Conservation (phyloP, 2,888 invertebrate species). For the Tipula helvola region DNA sequence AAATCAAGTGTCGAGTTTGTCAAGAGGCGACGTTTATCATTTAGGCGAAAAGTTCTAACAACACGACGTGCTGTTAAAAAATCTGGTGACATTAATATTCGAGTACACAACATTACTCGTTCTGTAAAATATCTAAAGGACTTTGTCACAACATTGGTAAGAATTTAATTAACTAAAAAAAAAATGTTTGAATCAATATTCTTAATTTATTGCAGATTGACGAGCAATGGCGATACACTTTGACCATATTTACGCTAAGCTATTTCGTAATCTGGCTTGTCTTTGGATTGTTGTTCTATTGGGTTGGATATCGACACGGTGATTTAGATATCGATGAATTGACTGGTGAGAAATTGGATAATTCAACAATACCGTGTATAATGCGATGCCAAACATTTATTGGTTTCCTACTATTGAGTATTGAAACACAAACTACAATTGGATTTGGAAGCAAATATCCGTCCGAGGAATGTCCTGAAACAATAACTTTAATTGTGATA, state of each 20-base stretch:
- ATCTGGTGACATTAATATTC: conserved; percentile 14
- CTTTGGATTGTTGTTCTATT: conserved; percentile 41
- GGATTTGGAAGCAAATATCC: conserved; percentile 79
- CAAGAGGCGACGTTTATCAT: neutral
- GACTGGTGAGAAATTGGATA: conserved; percentile 37
- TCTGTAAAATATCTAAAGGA: conserved; percentile 60
- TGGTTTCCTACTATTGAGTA: conserved; percentile 80
- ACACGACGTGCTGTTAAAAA: conserved; percentile 13
- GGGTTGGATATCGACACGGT: conserved; percentile 40
- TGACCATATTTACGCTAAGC: conserved; percentile 65
- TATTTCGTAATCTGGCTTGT: conserved; percentile 65
- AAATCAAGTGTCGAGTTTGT: neutral
- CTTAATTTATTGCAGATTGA: conserved; percentile 26
- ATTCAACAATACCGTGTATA: conserved; percentile 68
- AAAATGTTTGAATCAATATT: too few species aligned
- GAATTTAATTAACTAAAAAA: too few species aligned
- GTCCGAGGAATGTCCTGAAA: conserved; percentile 81
- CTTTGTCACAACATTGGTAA: conserved; percentile 66
- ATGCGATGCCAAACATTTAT: conserved; percentile 69
- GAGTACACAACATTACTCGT: conserved; percentile 32
- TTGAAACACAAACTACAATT: conserved; percentile 87
- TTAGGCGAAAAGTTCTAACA: neutral
- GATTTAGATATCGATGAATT: conserved; percentile 50
- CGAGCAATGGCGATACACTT: conserved; percentile 73
- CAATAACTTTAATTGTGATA: conserved; percentile 77